Conservation (phyloP, 2,113 vertebrate genomes). For the Nyctibius bracteatus region DNA sequence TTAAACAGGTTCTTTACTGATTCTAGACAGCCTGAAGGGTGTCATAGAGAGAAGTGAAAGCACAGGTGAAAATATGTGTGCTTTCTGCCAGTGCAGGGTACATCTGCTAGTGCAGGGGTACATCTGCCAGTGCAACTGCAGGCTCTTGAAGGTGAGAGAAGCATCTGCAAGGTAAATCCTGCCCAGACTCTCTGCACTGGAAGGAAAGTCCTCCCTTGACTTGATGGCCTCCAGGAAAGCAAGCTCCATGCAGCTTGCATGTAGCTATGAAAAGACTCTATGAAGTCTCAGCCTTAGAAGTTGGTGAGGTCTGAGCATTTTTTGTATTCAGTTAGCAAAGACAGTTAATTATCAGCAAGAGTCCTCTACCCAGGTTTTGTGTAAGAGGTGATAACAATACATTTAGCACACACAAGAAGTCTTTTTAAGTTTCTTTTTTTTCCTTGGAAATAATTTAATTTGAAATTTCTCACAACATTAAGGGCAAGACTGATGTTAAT, state of each 20-base stretch:
- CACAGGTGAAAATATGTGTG: background rate
- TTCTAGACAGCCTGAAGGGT: background rate
- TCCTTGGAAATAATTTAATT: background rate
- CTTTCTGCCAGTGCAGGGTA: no score
- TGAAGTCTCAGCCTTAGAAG: background rate
- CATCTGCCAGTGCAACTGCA: background rate
- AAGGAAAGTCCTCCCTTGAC: background rate
- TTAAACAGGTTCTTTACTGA: background rate
- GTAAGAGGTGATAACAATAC: background rate
- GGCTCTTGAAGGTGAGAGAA: background rate
- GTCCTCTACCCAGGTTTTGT: background rate
- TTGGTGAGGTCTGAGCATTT: background rate
- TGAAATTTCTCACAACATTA: background rate
- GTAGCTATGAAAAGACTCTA: background rate
- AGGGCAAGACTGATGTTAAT: background rate
- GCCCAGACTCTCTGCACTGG: background rate
- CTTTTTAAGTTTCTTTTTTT: background rate
- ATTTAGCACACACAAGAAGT: background rate
- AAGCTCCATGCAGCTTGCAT: background rate
- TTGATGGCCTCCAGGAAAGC: background rate
- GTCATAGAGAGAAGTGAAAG: background rate
- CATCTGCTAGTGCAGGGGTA: background rate
- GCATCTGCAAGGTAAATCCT: background rate
- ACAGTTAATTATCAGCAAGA: background rate
- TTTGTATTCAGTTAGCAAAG: background rate